phyloP scores from a whole-genome alignment of 2,113 vertebrate species.

The Archilochus colubris region DNA sequence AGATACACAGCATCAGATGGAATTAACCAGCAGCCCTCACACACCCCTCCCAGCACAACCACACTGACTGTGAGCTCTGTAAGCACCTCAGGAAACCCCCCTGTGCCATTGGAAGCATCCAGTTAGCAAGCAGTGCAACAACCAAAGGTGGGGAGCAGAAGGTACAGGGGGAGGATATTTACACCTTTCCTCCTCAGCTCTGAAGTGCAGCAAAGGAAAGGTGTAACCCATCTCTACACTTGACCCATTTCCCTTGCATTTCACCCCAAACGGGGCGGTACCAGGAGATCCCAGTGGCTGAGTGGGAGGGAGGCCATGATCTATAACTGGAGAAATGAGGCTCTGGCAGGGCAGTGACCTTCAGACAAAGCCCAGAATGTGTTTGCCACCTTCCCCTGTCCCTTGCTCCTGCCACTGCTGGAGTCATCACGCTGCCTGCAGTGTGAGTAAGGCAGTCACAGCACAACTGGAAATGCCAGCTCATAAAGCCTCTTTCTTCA shows the following conservation, averaged over 20 bases:
- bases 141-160: background rate
- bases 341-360: conserved; percentile 31
- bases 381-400: background rate
- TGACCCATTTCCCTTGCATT: background rate
- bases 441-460: background rate
- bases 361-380: background rate
- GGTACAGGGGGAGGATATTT: background rate
- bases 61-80: background rate
- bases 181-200: background rate
- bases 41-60: background rate
- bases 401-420: background rate
- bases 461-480: conserved; percentile 52
- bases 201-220: background rate
- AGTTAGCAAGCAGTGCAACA: background rate
- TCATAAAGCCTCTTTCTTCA: conserved; percentile 63
- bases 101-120: background rate
- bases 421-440: background rate
- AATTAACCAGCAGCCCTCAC: background rate
- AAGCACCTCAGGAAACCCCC: background rate
- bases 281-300: background rate
- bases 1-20: background rate
- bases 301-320: background rate
- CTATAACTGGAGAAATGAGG: background rate
- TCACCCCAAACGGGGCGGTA: background rate
- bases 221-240: background rate